Evolutionary conservation across 1,140 invertebrate species (phyloP).

Genomic region (Anastrepha obliqua): DNA sequence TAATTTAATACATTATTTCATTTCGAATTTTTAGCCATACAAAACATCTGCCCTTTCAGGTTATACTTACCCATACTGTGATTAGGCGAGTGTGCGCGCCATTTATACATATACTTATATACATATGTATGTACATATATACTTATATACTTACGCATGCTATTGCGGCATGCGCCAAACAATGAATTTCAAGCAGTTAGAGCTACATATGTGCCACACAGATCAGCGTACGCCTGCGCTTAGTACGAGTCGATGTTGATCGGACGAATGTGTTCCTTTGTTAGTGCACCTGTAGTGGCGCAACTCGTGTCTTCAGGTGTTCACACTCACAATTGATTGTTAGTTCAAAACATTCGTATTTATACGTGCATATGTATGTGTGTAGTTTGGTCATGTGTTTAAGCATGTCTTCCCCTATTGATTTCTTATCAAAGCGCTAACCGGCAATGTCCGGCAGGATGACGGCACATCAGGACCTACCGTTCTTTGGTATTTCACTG

Average conservation of each 20-base stretch:
- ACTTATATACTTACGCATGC: not conserved
- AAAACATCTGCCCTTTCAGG: conserved; percentile 35
- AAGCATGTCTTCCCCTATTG: conserved; percentile 21
- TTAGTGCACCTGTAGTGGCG: conserved; percentile 26
- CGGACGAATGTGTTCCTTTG: not conserved
- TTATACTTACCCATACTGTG: not conserved
- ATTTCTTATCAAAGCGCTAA: conserved; percentile 49
- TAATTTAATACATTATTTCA: conserved; percentile 15
- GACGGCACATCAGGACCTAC: not conserved
- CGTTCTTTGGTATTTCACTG: not conserved
- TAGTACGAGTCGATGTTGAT: not conserved
- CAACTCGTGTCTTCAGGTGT: not conserved
- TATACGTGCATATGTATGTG: not conserved
- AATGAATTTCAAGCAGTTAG: not conserved
- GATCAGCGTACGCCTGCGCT: too few species aligned
- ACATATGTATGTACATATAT: not conserved
- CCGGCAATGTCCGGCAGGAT: not conserved
- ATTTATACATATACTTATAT: not conserved
- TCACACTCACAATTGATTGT: not conserved
- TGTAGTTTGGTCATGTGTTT: not conserved
- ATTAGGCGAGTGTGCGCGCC: conserved; percentile 15
- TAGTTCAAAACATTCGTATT: not conserved
- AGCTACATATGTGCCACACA: too few species aligned
- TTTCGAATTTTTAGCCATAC: not conserved
- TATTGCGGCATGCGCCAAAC: not conserved